Base-by-base conservation (phyloP, 1,140 invertebrate species). In the Pogonomyrmex californicus region DNA sequence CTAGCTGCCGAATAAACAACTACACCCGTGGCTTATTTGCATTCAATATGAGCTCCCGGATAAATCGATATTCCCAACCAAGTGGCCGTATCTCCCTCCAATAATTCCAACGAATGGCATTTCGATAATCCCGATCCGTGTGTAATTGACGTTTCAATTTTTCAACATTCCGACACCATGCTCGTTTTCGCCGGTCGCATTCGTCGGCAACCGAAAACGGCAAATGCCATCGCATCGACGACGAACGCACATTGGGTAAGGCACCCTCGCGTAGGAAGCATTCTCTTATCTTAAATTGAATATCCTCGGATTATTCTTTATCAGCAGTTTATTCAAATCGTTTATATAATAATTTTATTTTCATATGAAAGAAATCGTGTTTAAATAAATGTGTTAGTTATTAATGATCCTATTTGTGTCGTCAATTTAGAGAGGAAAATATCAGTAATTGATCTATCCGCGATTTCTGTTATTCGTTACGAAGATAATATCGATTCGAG, bases 1-100 rank as follows among this genome's bases (percentile, higher is more conserved):
- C 70, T 89, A 90, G 88, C n/a, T 62, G 86, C 85, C 86, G 86
- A 88, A 91, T 91, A 91, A 91, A 91, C 89, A 91, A 91, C 86
- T 83, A 58, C 77, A 82, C 70, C 62, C 75, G 38, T 63, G 44
- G 82, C 76, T 90, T 91, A 91, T 91, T 91, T 91, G 85, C 88
- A 91, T 91, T 90, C 86, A 86, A 86, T 86, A 91, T 86, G 89
- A 91, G 77, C 63, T 78, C 49, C 51, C 56, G 70, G 71, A 83
- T 91, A 91, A 65, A 91, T 91, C 88, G 88, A 91, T 91, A 88
- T 88, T 86, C 60, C 73, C 30, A 44, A 68, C 86, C 85, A 87
- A 90, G 75, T 86, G 86, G 88, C 63, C 62, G 4, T 47, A 77
- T 7, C 54, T 60, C 30, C 10, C 23, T 51, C 10, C 44, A 77